These are phyloP conservation scores for Amblyjoppa fuscipennis DNA, from an alignment of 2,888 invertebrate species.

Conservation along the genomic window DNA sequence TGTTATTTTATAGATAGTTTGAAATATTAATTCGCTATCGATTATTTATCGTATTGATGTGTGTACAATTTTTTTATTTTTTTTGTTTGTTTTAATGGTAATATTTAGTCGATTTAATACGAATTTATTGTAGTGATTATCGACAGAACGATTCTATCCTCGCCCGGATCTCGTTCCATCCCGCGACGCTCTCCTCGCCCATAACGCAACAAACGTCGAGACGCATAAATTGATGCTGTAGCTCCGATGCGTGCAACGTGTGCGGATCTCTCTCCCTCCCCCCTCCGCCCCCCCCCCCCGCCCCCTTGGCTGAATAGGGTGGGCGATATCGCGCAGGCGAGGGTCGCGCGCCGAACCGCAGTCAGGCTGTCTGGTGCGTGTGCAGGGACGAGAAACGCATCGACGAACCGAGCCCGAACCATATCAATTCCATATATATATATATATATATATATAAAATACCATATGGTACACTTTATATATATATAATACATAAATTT, in stretches of 20 bases:
- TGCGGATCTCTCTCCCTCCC: slow-evolving; percentile 15
- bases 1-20: too few relatives aligned
- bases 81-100: too few relatives aligned
- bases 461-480: too few relatives aligned
- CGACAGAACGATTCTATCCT: slow-evolving; percentile 48
- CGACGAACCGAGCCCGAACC: not conserved
- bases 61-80: too few relatives aligned
- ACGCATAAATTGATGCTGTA: slow-evolving; percentile 52
- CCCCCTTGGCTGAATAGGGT: slow-evolving; percentile 39
- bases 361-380: slow-evolving; percentile 56
- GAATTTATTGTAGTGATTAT: slow-evolving; percentile 18
- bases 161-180: slow-evolving; percentile 16
- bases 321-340: slow-evolving; percentile 42
- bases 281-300: not conserved
- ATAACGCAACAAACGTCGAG: slow-evolving; percentile 23
- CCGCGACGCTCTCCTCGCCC: slow-evolving; percentile 6
- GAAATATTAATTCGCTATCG: too few relatives aligned
- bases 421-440: not conserved
- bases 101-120: too few relatives aligned
- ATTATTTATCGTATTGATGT: not conserved
- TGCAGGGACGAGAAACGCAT: slow-evolving; percentile 16
- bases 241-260: not conserved
- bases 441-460: not conserved
- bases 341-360: slow-evolving; percentile 56
- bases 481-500: too few relatives aligned